Base-by-base conservation (phyloP, 2,113 vertebrate species). In the Apeltes quadracus region DNA sequence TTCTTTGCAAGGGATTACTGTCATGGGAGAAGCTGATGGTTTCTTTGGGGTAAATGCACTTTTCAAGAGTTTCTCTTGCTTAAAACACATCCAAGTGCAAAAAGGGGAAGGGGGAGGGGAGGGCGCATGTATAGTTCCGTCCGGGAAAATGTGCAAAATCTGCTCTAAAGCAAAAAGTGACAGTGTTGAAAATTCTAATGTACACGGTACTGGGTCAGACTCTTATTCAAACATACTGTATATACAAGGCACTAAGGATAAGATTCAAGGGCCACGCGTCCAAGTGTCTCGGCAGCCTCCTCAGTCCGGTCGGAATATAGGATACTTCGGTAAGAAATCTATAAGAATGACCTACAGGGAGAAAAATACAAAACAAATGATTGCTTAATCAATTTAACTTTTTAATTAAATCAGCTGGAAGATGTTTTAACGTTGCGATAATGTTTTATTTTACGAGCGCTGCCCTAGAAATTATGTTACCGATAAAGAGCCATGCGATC, bases 291-390 rank as follows among this genome's bases (percentile, higher is more conserved):
- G 88, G 65, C 87, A 39, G 91, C 92, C 82, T 93, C 90, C 91
- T 99, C 96, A 99, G 95, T 99, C 98, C 44, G 98, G 98, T 93
- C 96, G 94, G 87, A 99, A 96, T 93, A 99, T 99, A 87, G 98
- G 97, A 89, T 98, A 99, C 96, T 99, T 99, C 93, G 96, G 97
- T 95, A 98, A 92, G 95, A 99, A 98, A 93, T 99, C 98, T 97
- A 99, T 98, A 94, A 99, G 93, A 95, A 99, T 99, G 88, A 99
- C 98, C 98, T 99, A 87, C 51, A 90, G 91, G 91, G 88, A 79
- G 86, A 91, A 79, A 14, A 48, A 74, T 4, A 76, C 4, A 61
- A 20, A 20, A 50, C 3, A 29, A 15, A 39, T 29, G 5, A 44
- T 43, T 2, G 59, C 50, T 77, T 16, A 34, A 34, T 34, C 7